Base-by-base conservation (phyloP, 2,888 invertebrate species). In the Meloe dianella region DNA sequence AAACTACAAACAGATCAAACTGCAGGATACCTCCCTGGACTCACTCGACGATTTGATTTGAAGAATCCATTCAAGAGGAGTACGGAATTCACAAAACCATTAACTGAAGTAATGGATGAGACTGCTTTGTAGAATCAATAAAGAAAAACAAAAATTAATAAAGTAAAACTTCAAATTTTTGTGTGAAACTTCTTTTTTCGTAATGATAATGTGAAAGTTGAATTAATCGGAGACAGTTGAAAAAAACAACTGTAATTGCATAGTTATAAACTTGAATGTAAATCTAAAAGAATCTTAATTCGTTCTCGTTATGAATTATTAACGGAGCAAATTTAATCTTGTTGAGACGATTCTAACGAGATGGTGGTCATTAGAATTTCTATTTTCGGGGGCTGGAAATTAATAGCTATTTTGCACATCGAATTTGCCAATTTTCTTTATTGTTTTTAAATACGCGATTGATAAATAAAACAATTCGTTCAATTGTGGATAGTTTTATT, bases 61-160 rank as follows among this genome's bases (percentile, higher is more conserved):
- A 72, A 72, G 67, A 73, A 76, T 63, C 79, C 79, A 8, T 81
- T 80, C 71, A 77, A 73, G 66, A 73, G 73, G 65, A 74, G 74
- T 69, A 68, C 75, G 1, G 63, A 65, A 51, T 80, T 81, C 70
- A 75, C 79, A 9, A 79, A 73, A 68, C 77, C 77, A 27, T 69
- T 80, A 41, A 61, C 72, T 29, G 75, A 78, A 68, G 71, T 73
- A 60, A 60, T 76, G 58, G 78, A 78, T 63, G 71, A 65, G 5
- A 60, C 63, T 51, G 29, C 47, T 22, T 63, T 68, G 65, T 65
- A 60, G n/a, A n/a, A 38, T 10, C n/a, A 38, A 2, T 2, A 4
- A 41, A 7, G 27, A 27, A 27, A 3, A 4, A 27, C 4, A 27
- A 41, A 17, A 17, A 38, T 38, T 38, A 12, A 41, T 41, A 17